Conservation (phyloP, 2,797 vertebrate species). For the Falco naumanni region DNA sequence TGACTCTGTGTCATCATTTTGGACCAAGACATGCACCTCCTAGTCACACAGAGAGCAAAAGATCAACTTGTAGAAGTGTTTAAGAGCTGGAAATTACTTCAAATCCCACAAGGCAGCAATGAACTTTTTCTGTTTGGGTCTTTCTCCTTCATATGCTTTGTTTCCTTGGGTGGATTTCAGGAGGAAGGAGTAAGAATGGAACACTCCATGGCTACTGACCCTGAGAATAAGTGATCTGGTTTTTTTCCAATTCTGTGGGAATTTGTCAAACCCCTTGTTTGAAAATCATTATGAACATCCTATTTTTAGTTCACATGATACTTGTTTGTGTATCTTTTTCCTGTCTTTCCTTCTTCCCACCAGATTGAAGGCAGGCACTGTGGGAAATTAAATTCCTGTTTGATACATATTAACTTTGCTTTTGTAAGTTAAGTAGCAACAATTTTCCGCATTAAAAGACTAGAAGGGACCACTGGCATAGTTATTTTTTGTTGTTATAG, state of each 20-base stretch:
- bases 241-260: not conserved
- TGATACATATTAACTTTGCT: not conserved
- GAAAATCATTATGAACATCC: not conserved
- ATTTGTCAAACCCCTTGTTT: not conserved
- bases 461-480: not conserved
- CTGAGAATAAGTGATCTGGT: not conserved
- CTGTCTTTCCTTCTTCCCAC: not conserved
- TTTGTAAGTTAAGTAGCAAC: not conserved
- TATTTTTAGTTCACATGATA: constrained; percentile 21
- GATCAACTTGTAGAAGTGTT: not conserved
- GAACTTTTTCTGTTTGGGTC: not conserved
- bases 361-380: not conserved
- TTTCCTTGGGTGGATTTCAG: not conserved
- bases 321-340: constrained; percentile 26
- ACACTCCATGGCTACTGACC: not conserved
- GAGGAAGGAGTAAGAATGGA: not conserved
- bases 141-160: not conserved
- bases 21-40: not conserved
- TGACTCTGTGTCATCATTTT: not conserved
- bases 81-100: not conserved
- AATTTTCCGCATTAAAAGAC: not conserved
- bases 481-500: not conserved
- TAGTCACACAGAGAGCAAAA: not conserved
- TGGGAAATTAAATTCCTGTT: constrained; percentile 31
- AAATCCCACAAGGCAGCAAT: not conserved